phyloP scores from a whole-genome alignment of 1,140 invertebrate species.

The Phymastichus coffea region DNA sequence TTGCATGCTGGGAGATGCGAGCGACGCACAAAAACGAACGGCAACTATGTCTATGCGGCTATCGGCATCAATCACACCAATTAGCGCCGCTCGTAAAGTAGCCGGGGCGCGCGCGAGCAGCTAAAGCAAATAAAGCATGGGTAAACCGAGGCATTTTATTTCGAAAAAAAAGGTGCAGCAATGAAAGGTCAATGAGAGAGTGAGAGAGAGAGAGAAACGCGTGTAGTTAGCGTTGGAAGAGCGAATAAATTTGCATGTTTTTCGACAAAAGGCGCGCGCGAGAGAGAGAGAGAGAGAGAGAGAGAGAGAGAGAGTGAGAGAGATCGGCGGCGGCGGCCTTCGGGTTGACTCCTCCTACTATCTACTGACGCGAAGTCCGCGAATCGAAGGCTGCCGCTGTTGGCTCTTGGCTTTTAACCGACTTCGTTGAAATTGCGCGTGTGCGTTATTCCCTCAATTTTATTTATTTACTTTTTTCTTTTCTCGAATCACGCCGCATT shows the following conservation, averaged over 20 bases:
- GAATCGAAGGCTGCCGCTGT: neutral
- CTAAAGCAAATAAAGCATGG: neutral
- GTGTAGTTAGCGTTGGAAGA: constrained; percentile 25
- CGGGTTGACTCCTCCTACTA: constrained; percentile 34
- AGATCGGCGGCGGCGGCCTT: constrained; percentile 48
- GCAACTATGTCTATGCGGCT: neutral
- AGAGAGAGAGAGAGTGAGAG: no score
- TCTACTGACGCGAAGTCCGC: neutral
- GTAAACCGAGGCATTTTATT: neutral
- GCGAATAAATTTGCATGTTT: constrained; percentile 43
- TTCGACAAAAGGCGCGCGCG: constrained; percentile 49
- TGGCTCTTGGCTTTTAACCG: neutral
- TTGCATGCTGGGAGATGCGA: no score
- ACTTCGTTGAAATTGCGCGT: neutral
- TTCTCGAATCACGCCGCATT: neutral
- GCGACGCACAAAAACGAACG: neutral
- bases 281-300: no score
- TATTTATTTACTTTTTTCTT: neutral
- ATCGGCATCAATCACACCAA: neutral
- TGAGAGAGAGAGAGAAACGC: constrained; percentile 7
- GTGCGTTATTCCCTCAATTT: neutral
- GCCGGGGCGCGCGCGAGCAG: no score
- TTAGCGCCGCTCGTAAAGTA: no score
- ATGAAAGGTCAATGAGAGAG: neutral
- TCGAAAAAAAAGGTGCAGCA: neutral